Conservation (phyloP, 1,140 invertebrate genomes). For the Aphelinus atriplicis region DNA sequence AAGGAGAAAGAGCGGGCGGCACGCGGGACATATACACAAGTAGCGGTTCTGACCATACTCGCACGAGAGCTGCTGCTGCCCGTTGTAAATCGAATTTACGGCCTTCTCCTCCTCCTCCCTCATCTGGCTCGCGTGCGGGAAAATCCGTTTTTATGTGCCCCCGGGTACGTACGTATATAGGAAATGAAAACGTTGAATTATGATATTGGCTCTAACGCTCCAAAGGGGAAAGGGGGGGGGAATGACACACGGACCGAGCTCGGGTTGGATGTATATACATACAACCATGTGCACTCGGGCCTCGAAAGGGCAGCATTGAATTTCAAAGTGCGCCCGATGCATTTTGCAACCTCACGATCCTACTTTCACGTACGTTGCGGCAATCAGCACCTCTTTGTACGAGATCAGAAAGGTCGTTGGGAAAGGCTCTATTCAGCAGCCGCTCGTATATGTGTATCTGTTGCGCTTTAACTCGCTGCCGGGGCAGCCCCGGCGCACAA, state of each 20-base stretch:
- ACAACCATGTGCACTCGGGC: no score
- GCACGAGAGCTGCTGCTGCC: background rate
- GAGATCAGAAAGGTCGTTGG: background rate
- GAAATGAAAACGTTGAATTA: constrained; percentile 13
- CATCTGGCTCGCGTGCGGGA: background rate
- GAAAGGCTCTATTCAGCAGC: background rate
- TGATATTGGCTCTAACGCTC: constrained; percentile 1
- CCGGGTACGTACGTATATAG: no score
- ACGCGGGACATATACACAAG: background rate
- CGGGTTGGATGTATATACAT: no score
- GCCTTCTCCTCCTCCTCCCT: background rate
- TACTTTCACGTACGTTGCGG: background rate
- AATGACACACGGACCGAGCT: background rate
- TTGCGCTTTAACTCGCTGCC: no score
- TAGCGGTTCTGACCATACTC: no score
- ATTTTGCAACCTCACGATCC: no score
- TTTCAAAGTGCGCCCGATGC: no score
- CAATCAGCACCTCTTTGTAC: constrained; percentile 18
- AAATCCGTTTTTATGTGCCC: background rate
- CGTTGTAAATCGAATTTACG: constrained; percentile 20
- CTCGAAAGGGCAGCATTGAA: no score
- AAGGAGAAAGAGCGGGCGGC: constrained; percentile 12
- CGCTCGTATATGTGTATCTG: background rate
- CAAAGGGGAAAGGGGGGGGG: no score
- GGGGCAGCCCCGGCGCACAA: no score